These are phyloP conservation scores for Chironomus tentans DNA, from an alignment of 2,888 invertebrate species.

Conservation along the genomic window DNA sequence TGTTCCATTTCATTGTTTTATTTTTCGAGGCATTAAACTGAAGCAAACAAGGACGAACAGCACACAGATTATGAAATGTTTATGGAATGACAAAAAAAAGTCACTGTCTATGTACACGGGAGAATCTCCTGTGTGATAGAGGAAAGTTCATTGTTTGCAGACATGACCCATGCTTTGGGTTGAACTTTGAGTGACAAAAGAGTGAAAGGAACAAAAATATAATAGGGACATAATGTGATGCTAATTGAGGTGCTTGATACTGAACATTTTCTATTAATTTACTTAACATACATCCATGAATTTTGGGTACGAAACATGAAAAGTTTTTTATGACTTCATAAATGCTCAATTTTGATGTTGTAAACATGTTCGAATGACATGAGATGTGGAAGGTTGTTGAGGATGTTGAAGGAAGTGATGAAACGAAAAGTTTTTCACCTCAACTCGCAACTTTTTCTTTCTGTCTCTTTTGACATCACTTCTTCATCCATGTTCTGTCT, in stretches of 20 bases:
- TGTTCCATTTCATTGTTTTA: too few species aligned
- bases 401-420: background rate
- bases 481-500: background rate
- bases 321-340: background rate
- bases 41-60: background rate
- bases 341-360: background rate
- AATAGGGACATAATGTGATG: too few species aligned
- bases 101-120: background rate
- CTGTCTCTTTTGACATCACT: background rate
- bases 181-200: too few species aligned
- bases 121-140: background rate
- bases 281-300: too few species aligned
- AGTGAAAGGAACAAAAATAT: too few species aligned
- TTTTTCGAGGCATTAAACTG: background rate
- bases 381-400: background rate
- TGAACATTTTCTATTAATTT: too few species aligned
- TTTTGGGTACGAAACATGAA: too few species aligned
- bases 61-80: background rate
- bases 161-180: too few species aligned
- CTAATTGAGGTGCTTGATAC: too few species aligned
- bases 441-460: background rate
- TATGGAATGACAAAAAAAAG: background rate
- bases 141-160: background rate
- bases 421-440: background rate
- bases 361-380: background rate